Base-by-base conservation (phyloP, 2,888 invertebrate species). In the Cistogaster globosa region DNA sequence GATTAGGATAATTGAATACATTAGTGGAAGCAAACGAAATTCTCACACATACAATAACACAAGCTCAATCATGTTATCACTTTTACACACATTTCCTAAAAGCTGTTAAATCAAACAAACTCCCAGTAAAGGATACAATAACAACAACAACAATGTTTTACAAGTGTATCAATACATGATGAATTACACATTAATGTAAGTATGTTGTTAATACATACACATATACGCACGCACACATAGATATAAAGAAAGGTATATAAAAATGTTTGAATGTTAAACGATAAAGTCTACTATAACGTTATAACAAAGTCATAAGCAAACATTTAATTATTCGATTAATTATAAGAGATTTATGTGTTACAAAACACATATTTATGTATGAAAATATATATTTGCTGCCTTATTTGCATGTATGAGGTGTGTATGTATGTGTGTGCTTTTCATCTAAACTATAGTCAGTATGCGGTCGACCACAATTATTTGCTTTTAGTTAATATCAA, bases 391-490 rank as follows among this genome's bases (percentile, higher is more conserved):
- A 18, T 51, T 51, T 51, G 2, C 38, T 7, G 38, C 38, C 18
- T 45, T 12, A 1, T 53, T 7, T 36, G 14, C 36, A 9, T 67
- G 16, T 32, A 18, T 68, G 0, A n/a, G n/a, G n/a, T n/a, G n/a
- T n/a, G 14, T 22, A 26, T n/a, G 12, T 68, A 12, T 36, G 20
- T 63, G 38, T 38, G 12, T 62, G 45, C 18, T 32, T 51, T 51
- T 51, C 12, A 20, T 53, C 51, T 53, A 3, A n/a, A 62, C 51
- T 36, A 16, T 60, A 62, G 72, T 74, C 55, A 65, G 75, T 72
- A 26, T 77, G 76, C 51, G 84, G 84, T 62, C 48, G 45, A 68
- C 84, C 84, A 80, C 76, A 84, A 80, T 84, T 77, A 84, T 80
- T 77, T 84, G 60, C 76, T 76, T 75, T 76, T 38, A 80, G 80